Evolutionary conservation across 2,113 vertebrate genomes (phyloP).

Genomic region (Engraulis encrasicolus): DNA sequence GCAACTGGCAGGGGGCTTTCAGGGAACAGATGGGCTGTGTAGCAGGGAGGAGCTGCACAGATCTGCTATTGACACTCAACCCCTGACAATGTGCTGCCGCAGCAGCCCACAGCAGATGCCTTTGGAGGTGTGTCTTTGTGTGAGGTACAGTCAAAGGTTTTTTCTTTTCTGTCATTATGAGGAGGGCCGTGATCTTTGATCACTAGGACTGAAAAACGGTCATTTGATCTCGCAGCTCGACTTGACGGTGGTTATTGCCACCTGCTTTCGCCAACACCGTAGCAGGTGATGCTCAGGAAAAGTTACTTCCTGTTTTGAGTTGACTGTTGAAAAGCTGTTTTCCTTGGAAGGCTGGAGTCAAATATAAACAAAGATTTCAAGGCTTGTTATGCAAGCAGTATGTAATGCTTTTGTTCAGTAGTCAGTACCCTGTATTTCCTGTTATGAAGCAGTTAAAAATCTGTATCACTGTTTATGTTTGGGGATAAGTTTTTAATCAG

Average conservation of each 20-base stretch:
- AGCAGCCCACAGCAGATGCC: conserved; percentile 45
- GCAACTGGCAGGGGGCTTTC: conserved; percentile 28
- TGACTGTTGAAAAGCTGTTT: no score
- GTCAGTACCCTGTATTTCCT: no score
- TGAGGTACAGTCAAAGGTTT: conserved; percentile 27
- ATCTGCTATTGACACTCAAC: conserved; percentile 37
- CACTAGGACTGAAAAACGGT: neutral
- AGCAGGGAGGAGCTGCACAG: conserved; percentile 19
- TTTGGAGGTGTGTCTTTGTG: conserved; percentile 26
- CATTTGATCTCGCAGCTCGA: neutral
- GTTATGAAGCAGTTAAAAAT: no score
- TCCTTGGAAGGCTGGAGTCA: neutral
- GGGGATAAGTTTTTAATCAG: no score
- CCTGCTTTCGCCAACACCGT: neutral
- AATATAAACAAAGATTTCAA: neutral
- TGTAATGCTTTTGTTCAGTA: no score
- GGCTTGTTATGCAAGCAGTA: no score
- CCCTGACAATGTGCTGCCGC: conserved; percentile 24
- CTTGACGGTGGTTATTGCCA: neutral
- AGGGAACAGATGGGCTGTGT: conserved; percentile 49
- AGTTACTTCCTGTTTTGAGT: neutral
- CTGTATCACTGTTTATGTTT: no score
- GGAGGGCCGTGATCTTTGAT: conserved; percentile 23
- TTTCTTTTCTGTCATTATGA: neutral
- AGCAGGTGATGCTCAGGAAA: neutral